A percentile compares a stretch with the other conserved stretches of the same genome.
Conservation (phyloP, 2,113 vertebrate species). For the Ibidorhyncha struthersii region DNA sequence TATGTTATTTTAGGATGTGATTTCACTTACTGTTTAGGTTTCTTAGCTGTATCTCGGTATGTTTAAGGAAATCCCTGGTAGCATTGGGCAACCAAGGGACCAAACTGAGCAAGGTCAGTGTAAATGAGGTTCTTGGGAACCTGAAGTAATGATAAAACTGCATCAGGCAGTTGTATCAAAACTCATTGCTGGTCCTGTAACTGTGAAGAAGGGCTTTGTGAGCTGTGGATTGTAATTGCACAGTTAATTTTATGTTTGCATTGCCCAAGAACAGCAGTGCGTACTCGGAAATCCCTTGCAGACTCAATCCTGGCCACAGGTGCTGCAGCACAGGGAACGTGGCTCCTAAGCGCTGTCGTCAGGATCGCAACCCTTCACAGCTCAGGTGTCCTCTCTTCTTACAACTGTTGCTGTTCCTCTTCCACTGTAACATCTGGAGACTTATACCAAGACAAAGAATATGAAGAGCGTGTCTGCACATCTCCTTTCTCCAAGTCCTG, state of each 20-base stretch:
- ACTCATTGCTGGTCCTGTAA: neutral
- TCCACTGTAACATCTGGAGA: neutral
- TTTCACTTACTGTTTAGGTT: neutral
- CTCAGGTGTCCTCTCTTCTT: neutral
- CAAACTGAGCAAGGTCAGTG: neutral
- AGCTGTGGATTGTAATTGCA: neutral
- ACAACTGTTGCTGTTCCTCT: neutral
- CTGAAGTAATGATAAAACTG: neutral
- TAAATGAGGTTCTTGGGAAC: neutral
- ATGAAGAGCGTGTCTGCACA: rapidly evolving
- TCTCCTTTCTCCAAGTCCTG: neutral
- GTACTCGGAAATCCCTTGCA: neutral
- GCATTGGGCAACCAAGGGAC: neutral
- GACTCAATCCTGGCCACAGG: neutral
- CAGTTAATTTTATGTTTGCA: neutral
- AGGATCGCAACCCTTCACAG: neutral
- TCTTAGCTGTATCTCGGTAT: neutral
- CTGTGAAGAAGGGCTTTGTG: neutral
- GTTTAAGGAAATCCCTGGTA: neutral
- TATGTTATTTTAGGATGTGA: neutral
- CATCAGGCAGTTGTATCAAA: neutral
- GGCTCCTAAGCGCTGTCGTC: neutral
- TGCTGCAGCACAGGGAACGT: rapidly evolving
- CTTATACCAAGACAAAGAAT: neutral
- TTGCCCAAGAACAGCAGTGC: neutral